phyloP scores from a whole-genome alignment of 1,140 invertebrate genomes.

The Gryllus bimaculatus region DNA sequence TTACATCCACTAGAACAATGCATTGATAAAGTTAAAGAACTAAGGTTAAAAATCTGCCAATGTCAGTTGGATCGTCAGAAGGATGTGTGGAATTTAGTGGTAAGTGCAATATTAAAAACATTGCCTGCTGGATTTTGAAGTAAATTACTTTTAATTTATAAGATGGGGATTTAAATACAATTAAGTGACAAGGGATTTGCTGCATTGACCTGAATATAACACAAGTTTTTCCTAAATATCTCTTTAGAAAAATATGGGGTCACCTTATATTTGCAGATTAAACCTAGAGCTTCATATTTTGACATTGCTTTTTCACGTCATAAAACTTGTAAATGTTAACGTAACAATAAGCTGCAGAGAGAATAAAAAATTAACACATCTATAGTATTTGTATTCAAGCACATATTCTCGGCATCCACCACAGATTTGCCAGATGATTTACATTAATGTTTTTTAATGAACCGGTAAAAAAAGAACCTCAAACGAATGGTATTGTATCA shows the following conservation, averaged over 20 bases:
- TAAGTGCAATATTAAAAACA: not conserved
- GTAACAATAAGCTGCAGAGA: too few relatives aligned
- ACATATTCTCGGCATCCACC: too few relatives aligned
- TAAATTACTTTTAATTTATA: not conserved
- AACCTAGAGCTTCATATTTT: not conserved
- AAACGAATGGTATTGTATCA: too few relatives aligned
- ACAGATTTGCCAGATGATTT: too few relatives aligned
- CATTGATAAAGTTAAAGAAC: constrained; percentile 8
- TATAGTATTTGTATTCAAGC: too few relatives aligned
- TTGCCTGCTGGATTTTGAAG: not conserved
- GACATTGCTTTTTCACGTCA: too few relatives aligned
- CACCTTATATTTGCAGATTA: not conserved
- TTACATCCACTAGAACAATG: not conserved
- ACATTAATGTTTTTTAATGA: too few relatives aligned
- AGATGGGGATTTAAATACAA: not conserved
- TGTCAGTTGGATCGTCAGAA: not conserved
- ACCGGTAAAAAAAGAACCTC: too few relatives aligned
- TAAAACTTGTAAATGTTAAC: too few relatives aligned
- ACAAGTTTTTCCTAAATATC: not conserved
- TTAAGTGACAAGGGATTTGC: not conserved
- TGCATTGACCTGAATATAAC: too few relatives aligned
- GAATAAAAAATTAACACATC: too few relatives aligned
- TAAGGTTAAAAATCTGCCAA: not conserved
- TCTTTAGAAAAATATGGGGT: not conserved
- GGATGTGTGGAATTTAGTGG: constrained; percentile 14